Evolutionary conservation across 2,888 invertebrate genomes (phyloP).

Genomic region (Athrips mouffetella): DNA sequence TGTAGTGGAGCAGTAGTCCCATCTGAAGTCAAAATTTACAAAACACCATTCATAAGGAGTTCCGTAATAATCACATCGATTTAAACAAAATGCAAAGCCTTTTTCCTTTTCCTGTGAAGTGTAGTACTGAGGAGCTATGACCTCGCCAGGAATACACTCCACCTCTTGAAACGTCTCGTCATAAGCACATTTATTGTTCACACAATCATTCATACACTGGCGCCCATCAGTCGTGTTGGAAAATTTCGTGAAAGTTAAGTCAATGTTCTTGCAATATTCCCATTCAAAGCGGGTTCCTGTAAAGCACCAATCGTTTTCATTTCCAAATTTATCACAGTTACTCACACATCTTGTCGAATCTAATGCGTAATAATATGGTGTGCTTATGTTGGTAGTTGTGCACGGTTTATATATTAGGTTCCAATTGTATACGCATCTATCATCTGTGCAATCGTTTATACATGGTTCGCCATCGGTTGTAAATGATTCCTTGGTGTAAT

Average conservation of each 20-base stretch:
- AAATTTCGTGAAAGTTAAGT: not conserved
- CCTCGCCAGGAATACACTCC: not conserved
- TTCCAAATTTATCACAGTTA: not conserved
- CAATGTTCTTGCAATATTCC: not conserved
- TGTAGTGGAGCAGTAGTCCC: not conserved
- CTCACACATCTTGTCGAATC: not conserved
- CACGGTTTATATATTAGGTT: not conserved
- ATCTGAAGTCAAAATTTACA: not conserved
- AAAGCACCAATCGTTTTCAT: not conserved
- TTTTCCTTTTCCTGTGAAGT: not conserved
- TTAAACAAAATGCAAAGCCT: not conserved
- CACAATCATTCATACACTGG: not conserved
- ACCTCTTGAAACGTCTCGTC: not conserved
- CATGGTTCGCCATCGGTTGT: not conserved
- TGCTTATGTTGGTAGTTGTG: not conserved
- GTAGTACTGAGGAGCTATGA: not conserved
- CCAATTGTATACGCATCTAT: not conserved
- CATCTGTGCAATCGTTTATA: not conserved
- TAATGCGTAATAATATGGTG: not conserved
- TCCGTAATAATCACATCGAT: not conserved
- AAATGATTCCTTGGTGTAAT: not conserved
- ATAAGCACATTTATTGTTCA: not conserved
- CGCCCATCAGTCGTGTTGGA: not conserved
- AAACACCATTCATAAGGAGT: not conserved
- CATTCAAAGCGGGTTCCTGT: no score